Evolutionary conservation across 2,113 vertebrate genomes (phyloP), one percentile per base, ranked within the genome.

Genomic region (Notarius quadriscutis): DNA sequence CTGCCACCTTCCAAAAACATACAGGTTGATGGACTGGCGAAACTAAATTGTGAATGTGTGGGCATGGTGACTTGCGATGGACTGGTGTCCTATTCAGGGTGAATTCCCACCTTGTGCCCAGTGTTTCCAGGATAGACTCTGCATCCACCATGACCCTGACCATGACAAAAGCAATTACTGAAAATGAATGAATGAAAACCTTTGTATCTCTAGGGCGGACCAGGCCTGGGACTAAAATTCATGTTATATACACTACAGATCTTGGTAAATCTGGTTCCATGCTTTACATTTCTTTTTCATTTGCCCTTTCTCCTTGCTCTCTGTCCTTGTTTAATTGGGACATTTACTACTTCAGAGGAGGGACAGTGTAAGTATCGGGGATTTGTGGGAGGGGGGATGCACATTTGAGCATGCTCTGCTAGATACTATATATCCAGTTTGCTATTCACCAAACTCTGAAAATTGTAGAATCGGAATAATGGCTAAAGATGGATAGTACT

Each of bases 321-420:
- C 25, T 55, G 17, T 85, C 84, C 88, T 77, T 85, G 48, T 86
- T 75, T 89, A 77, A 91, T 88, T 88, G 86, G 86, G 75, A 88
- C 25, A 77, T 89, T 90, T 88, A 77, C 57, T 91, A 85, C 90
- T 72, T 79, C 67, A 86, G 57, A 87, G 89, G 91, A 91, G 86
- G 90, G 58, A 90, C 87, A 84, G 90, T 85, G 91, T 93, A 90
- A 93, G 94, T 94, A 93, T 83, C 17, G 2, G 79, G 57, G 65
- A 48, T 69, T 55, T 51, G 30, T 62, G 41, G 50, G 7, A 11
- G 8, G 50, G 6, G 30, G 84, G 79, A 34, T 60, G 84, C 14
- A 50, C 57, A 30, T 60, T 71, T 86, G n/a, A 41, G 89, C 84
- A 86, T 86, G 87, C 71, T 57, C 48, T 86, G 63, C 14, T 22